phyloP scores from a whole-genome alignment of 2,113 vertebrate genomes.

The Toxotes jaculatrix region DNA sequence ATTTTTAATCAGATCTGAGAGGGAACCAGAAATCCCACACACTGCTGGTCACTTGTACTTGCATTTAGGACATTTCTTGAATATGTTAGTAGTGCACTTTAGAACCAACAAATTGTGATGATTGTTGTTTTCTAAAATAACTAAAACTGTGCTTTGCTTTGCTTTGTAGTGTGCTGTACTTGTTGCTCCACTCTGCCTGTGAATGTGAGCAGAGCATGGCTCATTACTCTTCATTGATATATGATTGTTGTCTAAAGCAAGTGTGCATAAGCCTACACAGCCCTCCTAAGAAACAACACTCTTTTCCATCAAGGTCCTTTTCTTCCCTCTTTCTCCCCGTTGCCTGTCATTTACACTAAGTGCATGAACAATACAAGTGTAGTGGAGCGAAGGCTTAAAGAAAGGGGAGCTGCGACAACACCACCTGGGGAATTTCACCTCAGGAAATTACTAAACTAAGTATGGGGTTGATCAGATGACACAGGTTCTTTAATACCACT shows the following conservation, averaged over 20 bases:
- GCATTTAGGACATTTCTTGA: neutral
- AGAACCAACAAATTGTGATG: neutral
- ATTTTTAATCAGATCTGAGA: neutral
- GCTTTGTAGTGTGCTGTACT: neutral
- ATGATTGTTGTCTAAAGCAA: neutral
- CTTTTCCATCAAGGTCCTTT: conserved; percentile 1
- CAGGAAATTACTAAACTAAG: too few relatives aligned
- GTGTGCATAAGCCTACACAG: neutral
- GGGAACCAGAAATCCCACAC: neutral
- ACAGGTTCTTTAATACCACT: too few relatives aligned
- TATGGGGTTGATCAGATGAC: too few relatives aligned
- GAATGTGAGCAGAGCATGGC: neutral
- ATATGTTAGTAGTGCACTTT: neutral
- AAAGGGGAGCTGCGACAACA: too few relatives aligned
- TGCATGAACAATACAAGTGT: conserved; percentile 29
- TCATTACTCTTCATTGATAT: conserved; percentile 14
- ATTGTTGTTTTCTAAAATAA: neutral
- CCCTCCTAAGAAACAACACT: neutral
- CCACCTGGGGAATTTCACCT: too few relatives aligned
- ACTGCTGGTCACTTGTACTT: neutral
- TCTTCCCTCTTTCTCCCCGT: neutral
- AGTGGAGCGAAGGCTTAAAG: too few relatives aligned
- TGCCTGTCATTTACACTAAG: conserved; percentile 37
- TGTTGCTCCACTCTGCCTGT: neutral
- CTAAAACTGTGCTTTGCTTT: neutral